These are phyloP conservation scores for Prunella himalayana DNA, from an alignment of 2,113 vertebrate species.

Conservation along the genomic window DNA sequence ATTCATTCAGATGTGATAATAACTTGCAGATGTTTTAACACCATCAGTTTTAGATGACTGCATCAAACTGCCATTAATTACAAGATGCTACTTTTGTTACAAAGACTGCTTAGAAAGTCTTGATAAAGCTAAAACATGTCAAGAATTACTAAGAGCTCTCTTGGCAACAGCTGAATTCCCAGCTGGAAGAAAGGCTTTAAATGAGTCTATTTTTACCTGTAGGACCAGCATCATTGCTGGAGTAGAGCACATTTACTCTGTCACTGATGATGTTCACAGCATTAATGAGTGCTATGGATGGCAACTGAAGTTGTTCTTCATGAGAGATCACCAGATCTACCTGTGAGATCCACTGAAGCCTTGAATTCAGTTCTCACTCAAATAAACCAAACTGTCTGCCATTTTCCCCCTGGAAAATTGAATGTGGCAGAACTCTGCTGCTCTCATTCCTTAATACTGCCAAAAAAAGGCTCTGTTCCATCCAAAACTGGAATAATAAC, in stretches of 20 bases:
- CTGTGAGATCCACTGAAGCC: neutral
- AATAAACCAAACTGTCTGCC: neutral
- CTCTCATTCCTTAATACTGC: neutral
- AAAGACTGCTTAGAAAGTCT: neutral
- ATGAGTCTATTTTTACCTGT: neutral
- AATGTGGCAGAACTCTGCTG: neutral
- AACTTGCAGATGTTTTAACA: neutral
- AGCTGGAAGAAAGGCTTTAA: neutral
- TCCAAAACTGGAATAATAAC: neutral
- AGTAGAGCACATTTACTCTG: neutral
- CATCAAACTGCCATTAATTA: neutral
- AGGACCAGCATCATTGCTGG: neutral
- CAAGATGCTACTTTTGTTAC: neutral
- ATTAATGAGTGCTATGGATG: neutral
- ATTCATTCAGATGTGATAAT: neutral
- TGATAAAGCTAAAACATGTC: neutral
- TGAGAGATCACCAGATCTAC: neutral
- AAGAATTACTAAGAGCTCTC: neutral
- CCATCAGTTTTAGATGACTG: neutral
- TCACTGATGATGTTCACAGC: neutral
- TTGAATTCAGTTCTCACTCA: neutral
- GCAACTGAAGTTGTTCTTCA: neutral
- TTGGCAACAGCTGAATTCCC: neutral
- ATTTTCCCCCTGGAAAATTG: neutral
- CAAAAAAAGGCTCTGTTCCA: neutral